Evolutionary conservation across 2,797 vertebrate species (phyloP).

Genomic region (Xiphophorus birchmanni): DNA sequence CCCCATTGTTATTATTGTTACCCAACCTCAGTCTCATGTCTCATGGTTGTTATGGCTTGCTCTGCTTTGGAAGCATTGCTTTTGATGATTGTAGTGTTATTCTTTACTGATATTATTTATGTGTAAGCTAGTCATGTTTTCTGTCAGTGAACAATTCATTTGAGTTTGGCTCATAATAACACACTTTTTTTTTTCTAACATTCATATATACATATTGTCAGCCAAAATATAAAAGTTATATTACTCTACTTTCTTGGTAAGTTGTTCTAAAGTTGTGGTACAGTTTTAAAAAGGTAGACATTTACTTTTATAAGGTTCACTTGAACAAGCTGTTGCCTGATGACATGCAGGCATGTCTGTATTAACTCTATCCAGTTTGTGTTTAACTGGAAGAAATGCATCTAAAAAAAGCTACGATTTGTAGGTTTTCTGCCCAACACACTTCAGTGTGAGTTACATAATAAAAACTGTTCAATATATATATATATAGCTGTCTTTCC

Average conservation of each 20-base stretch:
- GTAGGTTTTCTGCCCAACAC: no score
- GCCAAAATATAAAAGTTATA: background rate
- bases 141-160: slow-evolving; percentile 1
- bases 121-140: background rate
- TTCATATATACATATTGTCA: background rate
- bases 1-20: background rate
- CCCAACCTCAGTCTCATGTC: background rate
- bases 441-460: no score
- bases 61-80: background rate
- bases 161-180: background rate
- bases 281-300: background rate
- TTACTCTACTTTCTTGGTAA: background rate
- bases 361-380: background rate
- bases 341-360: no score
- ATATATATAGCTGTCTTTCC: no score
- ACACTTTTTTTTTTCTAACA: background rate
- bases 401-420: background rate
- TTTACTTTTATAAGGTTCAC: background rate
- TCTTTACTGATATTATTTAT: background rate
- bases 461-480: no score
- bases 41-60: background rate
- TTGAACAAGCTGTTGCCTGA: background rate
- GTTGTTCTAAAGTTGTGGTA: background rate
- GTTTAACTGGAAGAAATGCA: background rate
- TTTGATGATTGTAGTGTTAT: background rate